Evolutionary conservation across 2,888 invertebrate genomes (phyloP).

Genomic region (Bellardia pandia): DNA sequence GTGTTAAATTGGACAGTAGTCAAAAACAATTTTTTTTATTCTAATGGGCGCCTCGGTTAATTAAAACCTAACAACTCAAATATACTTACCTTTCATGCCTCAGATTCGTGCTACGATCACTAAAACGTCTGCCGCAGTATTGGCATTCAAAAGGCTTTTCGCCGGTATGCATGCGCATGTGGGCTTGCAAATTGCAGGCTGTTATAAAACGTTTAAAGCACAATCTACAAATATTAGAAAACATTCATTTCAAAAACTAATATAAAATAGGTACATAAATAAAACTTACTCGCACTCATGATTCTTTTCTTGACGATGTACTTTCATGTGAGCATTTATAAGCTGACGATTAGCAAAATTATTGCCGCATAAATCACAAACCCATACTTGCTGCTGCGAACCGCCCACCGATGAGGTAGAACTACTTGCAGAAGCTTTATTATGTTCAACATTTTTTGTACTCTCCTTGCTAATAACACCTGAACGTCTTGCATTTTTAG

Average conservation of each 20-base stretch:
- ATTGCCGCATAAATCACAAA: conserved; percentile 76
- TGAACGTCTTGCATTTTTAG: not conserved
- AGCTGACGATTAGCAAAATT: conserved; percentile 74
- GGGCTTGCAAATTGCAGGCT: conserved; percentile 79
- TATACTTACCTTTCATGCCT: conserved; percentile 81
- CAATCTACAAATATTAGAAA: conserved; percentile 73
- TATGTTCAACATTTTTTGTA: not conserved
- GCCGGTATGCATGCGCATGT: conserved; percentile 80
- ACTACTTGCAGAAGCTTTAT: not conserved
- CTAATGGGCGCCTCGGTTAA: no score
- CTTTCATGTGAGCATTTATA: conserved; percentile 76
- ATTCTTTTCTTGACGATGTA: conserved; percentile 75
- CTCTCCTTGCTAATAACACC: no score
- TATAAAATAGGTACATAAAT: not conserved
- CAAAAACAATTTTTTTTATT: no score
- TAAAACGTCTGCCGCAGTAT: conserved; percentile 79
- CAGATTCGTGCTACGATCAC: conserved; percentile 82
- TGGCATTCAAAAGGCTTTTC: conserved; percentile 79
- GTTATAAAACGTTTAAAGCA: conserved; percentile 78
- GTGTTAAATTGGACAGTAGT: no score
- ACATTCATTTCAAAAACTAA: not conserved
- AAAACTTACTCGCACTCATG: conserved; percentile 75
- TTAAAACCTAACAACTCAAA: no score
- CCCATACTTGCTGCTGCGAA: conserved; percentile 3
- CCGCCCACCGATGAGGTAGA: not conserved